Conservation (phyloP, 2,888 invertebrate genomes). For the Rhorus exstirpatorius region DNA sequence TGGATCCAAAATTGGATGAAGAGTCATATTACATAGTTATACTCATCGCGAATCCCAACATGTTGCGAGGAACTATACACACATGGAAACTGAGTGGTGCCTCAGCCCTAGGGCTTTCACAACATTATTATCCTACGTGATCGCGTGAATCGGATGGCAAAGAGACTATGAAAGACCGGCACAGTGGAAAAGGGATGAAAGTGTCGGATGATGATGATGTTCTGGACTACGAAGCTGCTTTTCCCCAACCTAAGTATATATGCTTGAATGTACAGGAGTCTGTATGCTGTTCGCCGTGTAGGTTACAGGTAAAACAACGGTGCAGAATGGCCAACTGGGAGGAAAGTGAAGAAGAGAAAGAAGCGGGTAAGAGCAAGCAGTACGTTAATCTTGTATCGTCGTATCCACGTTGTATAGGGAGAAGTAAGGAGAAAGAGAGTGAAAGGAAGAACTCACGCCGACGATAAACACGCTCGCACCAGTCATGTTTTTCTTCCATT, state of each 20-base stretch:
- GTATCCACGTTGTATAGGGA: neutral
- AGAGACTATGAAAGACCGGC: constrained; percentile 17
- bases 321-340: constrained; percentile 24
- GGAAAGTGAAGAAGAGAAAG: constrained; percentile 27
- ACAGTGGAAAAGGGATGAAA: constrained; percentile 40
- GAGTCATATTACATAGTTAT: neutral
- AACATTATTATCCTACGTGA: constrained; percentile 79
- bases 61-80: neutral
- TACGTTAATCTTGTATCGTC: constrained; percentile 10
- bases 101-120: constrained; percentile 15
- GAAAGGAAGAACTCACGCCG: constrained; percentile 75
- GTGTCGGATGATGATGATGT: constrained; percentile 47
- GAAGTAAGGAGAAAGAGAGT: neutral
- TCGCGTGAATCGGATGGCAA: constrained; percentile 69
- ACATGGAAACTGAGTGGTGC: constrained; percentile 18
- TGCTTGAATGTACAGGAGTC: constrained; percentile 1
- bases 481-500: constrained; percentile 84
- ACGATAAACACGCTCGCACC: constrained; percentile 84
- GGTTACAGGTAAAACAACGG: constrained; percentile 8
- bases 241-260: constrained; percentile 1
- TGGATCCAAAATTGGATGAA: constrained; percentile 1
- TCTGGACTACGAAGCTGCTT: constrained; percentile 13
- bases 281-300: constrained; percentile 8
- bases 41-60: neutral
- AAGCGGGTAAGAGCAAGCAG: constrained; percentile 9